Base-by-base conservation (phyloP, 2,797 vertebrate genomes). In the Neopelma chrysocephalum region DNA sequence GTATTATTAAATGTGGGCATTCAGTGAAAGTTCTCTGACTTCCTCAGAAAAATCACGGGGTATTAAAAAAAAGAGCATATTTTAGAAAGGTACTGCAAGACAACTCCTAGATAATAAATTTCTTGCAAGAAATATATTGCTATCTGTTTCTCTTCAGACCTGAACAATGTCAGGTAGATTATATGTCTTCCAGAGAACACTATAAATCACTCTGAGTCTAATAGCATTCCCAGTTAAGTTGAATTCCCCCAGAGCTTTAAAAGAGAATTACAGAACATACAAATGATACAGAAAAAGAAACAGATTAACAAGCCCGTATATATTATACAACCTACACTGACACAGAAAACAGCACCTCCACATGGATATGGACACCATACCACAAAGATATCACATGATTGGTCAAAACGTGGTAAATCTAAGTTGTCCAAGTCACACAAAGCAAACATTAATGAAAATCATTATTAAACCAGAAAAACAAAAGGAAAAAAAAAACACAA, bases 81-180 rank as follows among this genome's bases (percentile, higher is more conserved):
- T 87, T 93, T 71, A 65, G 42, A 91, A 91, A 91, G 15, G 21
- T 45, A 61, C 25, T 34, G 57, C 54, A 79, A 82, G 75, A 69
- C 38, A 76, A 79, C 21, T 15, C 11, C 32, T 87, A 42, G 0
- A 57, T 62, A 94, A 96, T n/a, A 93, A 89, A 82, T 96, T 87
- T 77, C 42, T 89, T 92, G 47, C 56, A 84, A 89, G 66, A 92
- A 90, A 92, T 87, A 51, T 76, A 82, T 77, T 93, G 77, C 38
- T 71, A 71, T 78, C 56, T 54, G 32, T 72, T 93, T 94, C 43
- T 92, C n/a, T 88, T 92, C 77, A 94, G 71, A 93, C 20, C 19
- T 70, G 92, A 78, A 58, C 47, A 64, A 36, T 70, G 26, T 54
- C 83, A 70, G 42, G 73, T 76, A 87, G 70, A 79, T 95, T 93